Conservation (phyloP, 2,113 vertebrate species). For the Lepus europaeus region DNA sequence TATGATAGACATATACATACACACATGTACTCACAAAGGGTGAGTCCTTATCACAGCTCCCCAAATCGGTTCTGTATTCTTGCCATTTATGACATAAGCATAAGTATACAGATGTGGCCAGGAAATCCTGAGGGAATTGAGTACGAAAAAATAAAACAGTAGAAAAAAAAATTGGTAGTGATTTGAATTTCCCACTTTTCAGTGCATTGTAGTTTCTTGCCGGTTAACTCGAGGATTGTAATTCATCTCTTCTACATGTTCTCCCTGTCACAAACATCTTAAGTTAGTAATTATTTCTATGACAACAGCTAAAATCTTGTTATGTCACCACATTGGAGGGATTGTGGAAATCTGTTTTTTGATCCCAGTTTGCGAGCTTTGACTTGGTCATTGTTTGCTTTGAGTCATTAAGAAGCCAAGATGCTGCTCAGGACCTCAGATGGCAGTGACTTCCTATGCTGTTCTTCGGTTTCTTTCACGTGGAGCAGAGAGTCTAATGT, state of each 20-base stretch:
- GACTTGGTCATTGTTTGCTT: constrained; percentile 51
- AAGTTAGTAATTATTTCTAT: constrained; percentile 44
- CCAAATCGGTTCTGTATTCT: neutral
- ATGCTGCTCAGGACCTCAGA: constrained; percentile 11
- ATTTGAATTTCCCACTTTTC: neutral
- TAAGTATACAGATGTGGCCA: neutral
- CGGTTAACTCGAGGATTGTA: neutral
- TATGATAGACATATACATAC: neutral
- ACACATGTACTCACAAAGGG: neutral
- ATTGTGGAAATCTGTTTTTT: neutral
- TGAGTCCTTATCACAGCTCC: neutral
- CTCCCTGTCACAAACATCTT: neutral
- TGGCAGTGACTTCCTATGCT: constrained; percentile 44
- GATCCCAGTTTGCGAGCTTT: constrained; percentile 47
- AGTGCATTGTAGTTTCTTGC: neutral
- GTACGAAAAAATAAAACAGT: neutral
- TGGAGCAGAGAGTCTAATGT: constrained; percentile 26
- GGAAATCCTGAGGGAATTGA: constrained; percentile 13
- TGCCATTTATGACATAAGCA: neutral
- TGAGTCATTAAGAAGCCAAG: constrained; percentile 67
- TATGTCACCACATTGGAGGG: neutral
- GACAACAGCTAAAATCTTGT: neutral
- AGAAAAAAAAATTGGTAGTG: constrained; percentile 40
- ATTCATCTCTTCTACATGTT: neutral
- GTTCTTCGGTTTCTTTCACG: constrained; percentile 45